A percentile compares a stretch with the other conserved stretches of the same genome.
Evolutionary conservation across 2,888 invertebrate genomes (phyloP).

Genomic region (Acronicta alni): DNA sequence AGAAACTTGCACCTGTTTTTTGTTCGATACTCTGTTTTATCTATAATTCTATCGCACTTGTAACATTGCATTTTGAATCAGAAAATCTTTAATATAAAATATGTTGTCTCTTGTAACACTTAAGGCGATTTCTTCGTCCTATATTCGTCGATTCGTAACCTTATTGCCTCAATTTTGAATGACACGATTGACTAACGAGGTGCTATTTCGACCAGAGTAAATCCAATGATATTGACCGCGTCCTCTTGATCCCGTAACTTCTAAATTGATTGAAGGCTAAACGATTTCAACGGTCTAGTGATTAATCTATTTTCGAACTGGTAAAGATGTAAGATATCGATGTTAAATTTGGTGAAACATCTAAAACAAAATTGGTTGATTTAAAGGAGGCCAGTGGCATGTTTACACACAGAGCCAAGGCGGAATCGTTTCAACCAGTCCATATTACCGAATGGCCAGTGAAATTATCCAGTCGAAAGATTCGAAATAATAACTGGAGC

Average conservation of each 20-base stretch:
- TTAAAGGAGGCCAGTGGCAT: constrained; percentile 49
- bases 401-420: constrained; percentile 60
- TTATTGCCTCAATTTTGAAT: constrained; percentile 51
- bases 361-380: constrained; percentile 44
- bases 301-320: constrained; percentile 52
- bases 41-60: constrained; percentile 58
- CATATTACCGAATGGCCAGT: constrained; percentile 66
- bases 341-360: constrained; percentile 38
- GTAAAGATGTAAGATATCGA: constrained; percentile 31
- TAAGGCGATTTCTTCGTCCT: constrained; percentile 29
- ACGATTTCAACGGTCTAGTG: constrained; percentile 42
- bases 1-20: constrained; percentile 72
- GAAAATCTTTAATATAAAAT: constrained; percentile 48
- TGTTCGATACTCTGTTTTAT: constrained; percentile 56
- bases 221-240: constrained; percentile 57
- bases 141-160: constrained; percentile 39
- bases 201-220: constrained; percentile 41
- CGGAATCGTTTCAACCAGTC: constrained; percentile 48
- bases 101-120: constrained; percentile 27
- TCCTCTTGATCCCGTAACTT: constrained; percentile 57
- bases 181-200: constrained; percentile 45
- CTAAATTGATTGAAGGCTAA: constrained; percentile 56
- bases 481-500: constrained; percentile 77
- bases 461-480: constrained; percentile 78
- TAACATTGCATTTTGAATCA: constrained; percentile 50